Evolutionary conservation across 2,113 vertebrate species (phyloP), one percentile per base, ranked within the genome.

Genomic region (Irena cyanogastra): DNA sequence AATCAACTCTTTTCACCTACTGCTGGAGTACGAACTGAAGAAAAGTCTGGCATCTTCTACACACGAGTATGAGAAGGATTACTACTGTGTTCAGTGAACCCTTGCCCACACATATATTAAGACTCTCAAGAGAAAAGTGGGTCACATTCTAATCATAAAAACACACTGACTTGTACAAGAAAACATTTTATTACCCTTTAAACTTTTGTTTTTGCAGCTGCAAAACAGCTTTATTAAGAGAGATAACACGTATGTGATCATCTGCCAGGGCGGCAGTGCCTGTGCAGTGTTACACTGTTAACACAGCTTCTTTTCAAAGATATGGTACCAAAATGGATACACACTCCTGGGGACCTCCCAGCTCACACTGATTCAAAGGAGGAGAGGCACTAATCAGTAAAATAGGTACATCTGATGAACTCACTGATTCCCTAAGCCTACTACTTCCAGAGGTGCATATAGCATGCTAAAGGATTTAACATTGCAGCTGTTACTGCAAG

Each of bases 121-220:
- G 71, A 92, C 68, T 94, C 91, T 87, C 94, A 56, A 68, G 75
- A 89, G 94, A 75, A 85, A 94, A 93, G 33, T 63, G 44, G 81
- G 87, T 96, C 95, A 84, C 80, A 93, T 17, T 64, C 60, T 97
- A 95, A 96, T 92, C 84, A 92, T 90, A 94, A 91, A 96, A 95
- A 85, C 63, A 92, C 74, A 91, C 86, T 84, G 81, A 89, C 83
- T 96, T 88, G 64, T 52, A 95, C 82, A 92, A 96, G 96, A 95
- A 96, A 96, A 97, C 78, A 91, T 95, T 97, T 97, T 94, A 94
- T 79, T 95, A 91, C 64, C 77, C 91, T 96, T 97, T 94, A 92
- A 95, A 93, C 93, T 94, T 95, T 75, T 97, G 94, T 94, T 97
- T 96, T 97, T 90, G 90, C 94, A 96, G 94, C 94, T 94, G 88